Base-by-base conservation (phyloP, 2,113 vertebrate species). In the Lucifuga dentata region DNA sequence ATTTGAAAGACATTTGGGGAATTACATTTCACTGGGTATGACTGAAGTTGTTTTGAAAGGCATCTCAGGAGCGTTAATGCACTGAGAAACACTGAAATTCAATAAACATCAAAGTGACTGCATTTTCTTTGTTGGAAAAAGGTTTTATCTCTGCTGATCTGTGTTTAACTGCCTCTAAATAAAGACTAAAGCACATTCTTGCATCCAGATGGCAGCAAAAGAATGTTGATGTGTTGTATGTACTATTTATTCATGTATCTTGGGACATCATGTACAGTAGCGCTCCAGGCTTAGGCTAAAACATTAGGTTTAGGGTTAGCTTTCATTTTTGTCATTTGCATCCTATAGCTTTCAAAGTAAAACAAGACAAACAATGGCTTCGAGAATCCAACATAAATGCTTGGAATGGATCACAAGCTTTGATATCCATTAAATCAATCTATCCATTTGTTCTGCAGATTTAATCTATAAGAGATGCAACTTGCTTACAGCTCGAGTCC, bases 231-330 rank as follows among this genome's bases (percentile, higher is more conserved):
- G 41, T 44, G 46, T 76, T 63, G 68, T 71, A 77, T 68, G 52
- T 41, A 69, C 21, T 53, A 20, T 71, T 62, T 10, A 13, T 29
- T 68, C 16, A 15, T 50, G 29, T 62, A 64, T 41, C 32, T 46
- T 38, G 44, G 33, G 45, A 74, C 64, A 77, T 84, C 86, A 86
- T n/a, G n/a, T n/a, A n/a, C n/a, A n/a, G n/a, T n/a, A n/a, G n/a
- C n/a, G n/a, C n/a, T n/a, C n/a, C n/a, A n/a, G n/a, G n/a, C n/a
- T n/a, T n/a, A n/a, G n/a, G n/a, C n/a, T n/a, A n/a, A n/a, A n/a
- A n/a, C n/a, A n/a, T n/a, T n/a, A n/a, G n/a, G n/a, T n/a, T n/a
- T n/a, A n/a, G n/a, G n/a, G n/a, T n/a, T n/a, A n/a, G n/a, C n/a
- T n/a, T n/a, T n/a, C n/a, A n/a, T n/a, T n/a, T n/a, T n/a, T n/a